These are phyloP conservation scores for Cynocephalus volans DNA, from an alignment of 2,113 vertebrate genomes.

Conservation along the genomic window DNA sequence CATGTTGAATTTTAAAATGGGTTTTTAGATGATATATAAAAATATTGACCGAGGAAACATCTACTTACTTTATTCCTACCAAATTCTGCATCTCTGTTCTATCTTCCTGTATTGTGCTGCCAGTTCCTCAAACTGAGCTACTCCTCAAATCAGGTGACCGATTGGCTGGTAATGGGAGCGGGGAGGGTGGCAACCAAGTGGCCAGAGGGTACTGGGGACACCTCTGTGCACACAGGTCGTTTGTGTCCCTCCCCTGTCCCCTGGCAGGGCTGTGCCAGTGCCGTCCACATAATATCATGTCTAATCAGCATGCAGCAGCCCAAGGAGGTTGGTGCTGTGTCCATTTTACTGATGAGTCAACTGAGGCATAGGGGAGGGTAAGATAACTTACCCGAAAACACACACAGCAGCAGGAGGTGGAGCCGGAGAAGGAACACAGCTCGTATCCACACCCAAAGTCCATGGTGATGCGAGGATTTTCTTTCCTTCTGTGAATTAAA, in stretches of 20 bases:
- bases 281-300: rapidly evolving
- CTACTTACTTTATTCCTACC: neutral
- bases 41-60: neutral
- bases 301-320: neutral
- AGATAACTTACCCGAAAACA: neutral
- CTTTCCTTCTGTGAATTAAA: neutral
- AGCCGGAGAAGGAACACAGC: rapidly evolving
- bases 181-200: neutral
- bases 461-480: neutral
- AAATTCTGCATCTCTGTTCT: neutral
- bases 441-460: neutral
- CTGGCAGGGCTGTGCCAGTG: rapidly evolving
- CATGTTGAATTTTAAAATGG: slow-evolving; percentile 15
- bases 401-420: neutral
- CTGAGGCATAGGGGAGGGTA: neutral
- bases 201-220: neutral
- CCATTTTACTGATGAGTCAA: neutral
- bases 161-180: neutral
- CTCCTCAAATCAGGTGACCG: neutral
- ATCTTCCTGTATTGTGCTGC: neutral
- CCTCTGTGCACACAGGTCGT: neutral
- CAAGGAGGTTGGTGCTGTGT: neutral
- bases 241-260: rapidly evolving
- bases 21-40: slow-evolving; percentile 4
- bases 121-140: neutral